A percentile compares a stretch with the other conserved stretches of the same genome.
Conservation (phyloP, 2,888 invertebrate genomes). For the Hirtodrosophila cameraria region DNA sequence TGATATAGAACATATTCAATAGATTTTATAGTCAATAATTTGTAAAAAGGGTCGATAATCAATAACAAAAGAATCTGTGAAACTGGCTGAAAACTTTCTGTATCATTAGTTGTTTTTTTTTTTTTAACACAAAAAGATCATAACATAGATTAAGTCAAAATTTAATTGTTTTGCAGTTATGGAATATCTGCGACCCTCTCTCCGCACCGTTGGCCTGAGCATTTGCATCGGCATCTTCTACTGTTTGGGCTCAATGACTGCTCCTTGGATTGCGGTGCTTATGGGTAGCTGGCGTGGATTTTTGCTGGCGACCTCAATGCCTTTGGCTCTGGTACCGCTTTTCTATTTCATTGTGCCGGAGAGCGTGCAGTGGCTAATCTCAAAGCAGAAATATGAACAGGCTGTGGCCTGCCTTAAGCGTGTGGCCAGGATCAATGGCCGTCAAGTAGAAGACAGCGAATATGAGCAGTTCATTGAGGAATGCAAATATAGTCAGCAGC, state of each 20-base stretch:
- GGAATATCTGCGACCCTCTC: conserved; percentile 85
- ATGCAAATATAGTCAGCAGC: conserved; percentile 66
- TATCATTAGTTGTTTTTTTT: too few species aligned
- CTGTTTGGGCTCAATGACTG: conserved; percentile 85
- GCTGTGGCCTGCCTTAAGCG: conserved; percentile 85
- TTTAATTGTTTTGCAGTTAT: conserved; percentile 84
- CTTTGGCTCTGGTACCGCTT: conserved; percentile 84
- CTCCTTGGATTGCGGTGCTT: conserved; percentile 85
- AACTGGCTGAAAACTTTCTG: too few species aligned
- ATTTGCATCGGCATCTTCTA: conserved; percentile 87
- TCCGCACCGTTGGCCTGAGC: conserved; percentile 86
- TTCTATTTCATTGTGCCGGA: conserved; percentile 86
- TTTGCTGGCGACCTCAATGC: conserved; percentile 85
- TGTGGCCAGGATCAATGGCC: conserved; percentile 85
- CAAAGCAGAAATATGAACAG: conserved; percentile 85
- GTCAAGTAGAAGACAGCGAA: conserved; percentile 81
- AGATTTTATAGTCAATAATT: too few species aligned
- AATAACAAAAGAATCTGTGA: too few species aligned
- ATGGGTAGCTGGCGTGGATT: conserved; percentile 85
- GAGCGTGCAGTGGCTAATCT: conserved; percentile 87
- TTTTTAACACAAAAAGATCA: too few species aligned
- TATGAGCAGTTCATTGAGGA: conserved; percentile 76
- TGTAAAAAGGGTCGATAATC: too few species aligned
- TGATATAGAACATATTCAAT: too few species aligned
- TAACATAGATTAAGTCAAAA: too few species aligned